Evolutionary conservation across 2,113 vertebrate species (phyloP).

Genomic region (Bagarius yarrelli): DNA sequence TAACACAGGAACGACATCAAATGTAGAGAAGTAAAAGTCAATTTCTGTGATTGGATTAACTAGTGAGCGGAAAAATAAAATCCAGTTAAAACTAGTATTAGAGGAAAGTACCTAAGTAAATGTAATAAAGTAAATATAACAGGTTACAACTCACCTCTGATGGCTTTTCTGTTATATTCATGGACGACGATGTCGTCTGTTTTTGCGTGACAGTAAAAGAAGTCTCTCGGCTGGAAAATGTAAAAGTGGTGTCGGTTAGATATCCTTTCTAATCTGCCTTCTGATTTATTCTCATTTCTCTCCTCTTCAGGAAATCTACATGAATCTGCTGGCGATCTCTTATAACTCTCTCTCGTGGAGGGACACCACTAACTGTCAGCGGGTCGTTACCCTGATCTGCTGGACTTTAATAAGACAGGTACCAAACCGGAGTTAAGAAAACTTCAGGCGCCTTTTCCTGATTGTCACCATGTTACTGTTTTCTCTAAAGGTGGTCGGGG

Average conservation of each 20-base stretch:
- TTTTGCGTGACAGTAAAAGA: neutral
- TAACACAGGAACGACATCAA: too few species aligned
- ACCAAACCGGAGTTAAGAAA: neutral
- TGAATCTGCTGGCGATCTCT: slow-evolving; percentile 82
- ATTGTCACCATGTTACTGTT: neutral
- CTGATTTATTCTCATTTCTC: neutral
- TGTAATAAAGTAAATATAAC: too few species aligned
- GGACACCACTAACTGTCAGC: slow-evolving; percentile 89
- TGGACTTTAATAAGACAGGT: slow-evolving; percentile 93
- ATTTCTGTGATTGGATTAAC: too few species aligned
- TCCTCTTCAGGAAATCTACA: slow-evolving; percentile 80
- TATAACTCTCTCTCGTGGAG: slow-evolving; percentile 92
- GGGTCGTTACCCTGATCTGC: slow-evolving; percentile 86
- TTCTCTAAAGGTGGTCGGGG: slow-evolving; percentile 75
- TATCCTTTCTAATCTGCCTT: neutral
- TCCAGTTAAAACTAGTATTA: too few species aligned
- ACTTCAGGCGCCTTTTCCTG: neutral
- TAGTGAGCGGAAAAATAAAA: too few species aligned
- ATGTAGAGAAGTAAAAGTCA: too few species aligned
- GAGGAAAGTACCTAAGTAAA: too few species aligned
- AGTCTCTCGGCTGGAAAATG: neutral
- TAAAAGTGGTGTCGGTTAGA: too few species aligned
- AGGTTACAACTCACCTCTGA: too few species aligned
- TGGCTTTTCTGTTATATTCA: too few species aligned
- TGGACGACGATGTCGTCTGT: too few species aligned